Evolutionary conservation across 2,888 invertebrate species (phyloP).

Genomic region (Melieria crassipennis): DNA sequence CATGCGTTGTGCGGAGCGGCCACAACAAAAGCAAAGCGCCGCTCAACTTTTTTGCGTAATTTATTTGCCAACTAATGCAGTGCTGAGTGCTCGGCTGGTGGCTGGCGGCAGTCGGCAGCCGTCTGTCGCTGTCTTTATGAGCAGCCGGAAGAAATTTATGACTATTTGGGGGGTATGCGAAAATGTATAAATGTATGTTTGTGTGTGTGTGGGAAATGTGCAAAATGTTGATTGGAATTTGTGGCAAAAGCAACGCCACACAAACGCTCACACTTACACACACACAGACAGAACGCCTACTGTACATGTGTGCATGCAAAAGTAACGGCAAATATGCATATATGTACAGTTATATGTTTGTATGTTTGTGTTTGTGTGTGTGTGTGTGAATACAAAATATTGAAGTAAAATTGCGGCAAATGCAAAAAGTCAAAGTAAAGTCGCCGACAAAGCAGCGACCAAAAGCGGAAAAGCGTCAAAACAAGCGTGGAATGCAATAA

Average conservation of each 20-base stretch:
- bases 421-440: constrained; percentile 16
- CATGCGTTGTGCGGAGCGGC: not conserved
- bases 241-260: constrained; percentile 1
- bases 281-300: constrained; percentile 2
- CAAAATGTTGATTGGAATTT: constrained; percentile 29
- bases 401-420: constrained; percentile 10
- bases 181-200: not conserved
- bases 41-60: constrained; percentile 19
- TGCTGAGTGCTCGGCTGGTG: not conserved
- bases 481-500: too few species aligned
- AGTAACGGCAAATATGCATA: constrained; percentile 26
- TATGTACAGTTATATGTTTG: constrained; percentile 9
- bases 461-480: constrained; percentile 49
- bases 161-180: constrained; percentile 15
- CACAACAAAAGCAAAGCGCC: not conserved
- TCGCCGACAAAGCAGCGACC: constrained; percentile 24
- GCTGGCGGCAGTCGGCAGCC: not conserved
- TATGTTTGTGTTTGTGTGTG: constrained; percentile 17
- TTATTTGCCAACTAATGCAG: constrained; percentile 25
- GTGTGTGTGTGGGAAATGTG: not conserved
- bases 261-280: not conserved
- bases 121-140: constrained; percentile 13
- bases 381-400: constrained; percentile 1
- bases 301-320: constrained; percentile 37
- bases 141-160: constrained; percentile 21